phyloP scores from a whole-genome alignment of 2,797 vertebrate species.

The Hippopotamyrus pictus region DNA sequence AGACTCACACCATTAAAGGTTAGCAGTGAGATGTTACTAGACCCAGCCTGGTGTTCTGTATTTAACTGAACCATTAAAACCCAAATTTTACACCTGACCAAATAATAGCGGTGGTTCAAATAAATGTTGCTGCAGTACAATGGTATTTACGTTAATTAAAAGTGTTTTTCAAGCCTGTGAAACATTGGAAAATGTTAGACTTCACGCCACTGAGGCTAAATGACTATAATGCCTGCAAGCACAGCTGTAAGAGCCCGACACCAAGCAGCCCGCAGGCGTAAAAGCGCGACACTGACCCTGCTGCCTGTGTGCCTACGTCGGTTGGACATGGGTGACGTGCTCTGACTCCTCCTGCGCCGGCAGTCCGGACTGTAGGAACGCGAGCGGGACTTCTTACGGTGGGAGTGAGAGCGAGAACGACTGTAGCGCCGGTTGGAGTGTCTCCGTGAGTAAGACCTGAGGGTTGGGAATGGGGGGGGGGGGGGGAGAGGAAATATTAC shows the following conservation, averaged over 20 bases:
- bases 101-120: neutral
- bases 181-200: neutral
- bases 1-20: neutral
- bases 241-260: neutral
- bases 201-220: neutral
- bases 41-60: neutral
- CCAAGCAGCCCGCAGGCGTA: neutral
- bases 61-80: neutral
- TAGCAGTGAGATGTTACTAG: neutral
- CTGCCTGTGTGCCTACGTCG: conserved; percentile 75
- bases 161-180: neutral
- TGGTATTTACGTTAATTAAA: neutral
- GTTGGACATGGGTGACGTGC: conserved; percentile 83
- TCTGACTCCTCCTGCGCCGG: conserved; percentile 75
- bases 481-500: neutral
- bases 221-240: neutral
- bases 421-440: conserved; percentile 77
- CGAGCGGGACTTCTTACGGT: conserved; percentile 78
- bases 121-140: neutral
- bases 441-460: conserved; percentile 77
- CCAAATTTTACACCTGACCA: neutral
- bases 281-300: conserved; percentile 65
- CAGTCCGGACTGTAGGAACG: conserved; percentile 80
- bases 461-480: neutral
- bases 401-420: conserved; percentile 77